phyloP scores from a whole-genome alignment of 1,140 invertebrate genomes.

The Drosophila kepulauana region DNA sequence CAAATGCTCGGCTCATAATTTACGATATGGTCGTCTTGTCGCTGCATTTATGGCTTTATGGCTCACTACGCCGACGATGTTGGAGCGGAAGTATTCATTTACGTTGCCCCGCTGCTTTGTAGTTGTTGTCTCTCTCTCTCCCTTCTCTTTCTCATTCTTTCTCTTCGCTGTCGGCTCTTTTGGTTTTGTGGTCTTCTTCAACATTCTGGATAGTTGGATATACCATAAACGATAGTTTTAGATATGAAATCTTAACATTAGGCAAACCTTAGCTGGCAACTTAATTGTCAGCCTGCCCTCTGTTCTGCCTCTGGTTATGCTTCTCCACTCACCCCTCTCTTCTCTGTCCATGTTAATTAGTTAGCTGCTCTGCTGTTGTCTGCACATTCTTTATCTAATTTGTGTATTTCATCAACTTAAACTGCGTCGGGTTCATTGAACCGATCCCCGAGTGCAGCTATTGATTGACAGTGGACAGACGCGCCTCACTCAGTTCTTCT shows the following conservation, averaged over 20 bases:
- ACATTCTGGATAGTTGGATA: background rate
- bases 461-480: conserved; percentile 79
- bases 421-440: conserved; percentile 61
- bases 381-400: conserved; percentile 71
- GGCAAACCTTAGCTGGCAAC: conserved; percentile 33
- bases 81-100: conserved; percentile 76
- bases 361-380: conserved; percentile 43
- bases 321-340: background rate
- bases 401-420: conserved; percentile 69
- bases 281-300: conserved; percentile 38
- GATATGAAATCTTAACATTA: conserved; percentile 43
- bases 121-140: conserved; percentile 17
- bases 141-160: no score
- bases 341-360: conserved; percentile 71
- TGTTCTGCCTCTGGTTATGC: background rate
- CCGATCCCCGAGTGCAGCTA: conserved; percentile 65
- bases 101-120: conserved; percentile 48
- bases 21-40: conserved; percentile 73
- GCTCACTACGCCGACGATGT: conserved; percentile 66
- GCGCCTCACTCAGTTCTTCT: conserved; percentile 17
- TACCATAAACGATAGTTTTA: conserved; percentile 42
- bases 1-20: conserved; percentile 66
- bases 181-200: background rate
- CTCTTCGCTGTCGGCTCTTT: conserved; percentile 4
- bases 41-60: conserved; percentile 80